Base-by-base conservation (phyloP, 2,888 invertebrate species). In the Glyphotaelius pellucidus region DNA sequence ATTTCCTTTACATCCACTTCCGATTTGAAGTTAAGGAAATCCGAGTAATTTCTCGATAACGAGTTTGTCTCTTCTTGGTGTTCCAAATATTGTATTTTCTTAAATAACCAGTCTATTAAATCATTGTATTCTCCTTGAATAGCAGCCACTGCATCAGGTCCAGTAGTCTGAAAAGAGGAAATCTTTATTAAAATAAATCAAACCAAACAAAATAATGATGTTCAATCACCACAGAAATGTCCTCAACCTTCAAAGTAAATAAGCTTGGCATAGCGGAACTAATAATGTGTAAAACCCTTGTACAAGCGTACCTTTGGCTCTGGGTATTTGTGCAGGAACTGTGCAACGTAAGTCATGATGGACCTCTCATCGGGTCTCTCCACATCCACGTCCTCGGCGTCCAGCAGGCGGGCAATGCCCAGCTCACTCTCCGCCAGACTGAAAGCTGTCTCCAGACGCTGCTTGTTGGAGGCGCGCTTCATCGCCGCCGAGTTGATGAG, bases 311-410 rank as follows among this genome's bases (percentile, higher is more conserved):
- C 97, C 95, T 97, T 98, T 90, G 98, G 98, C 96, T 98, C 98
- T 87, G 98, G 98, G 95, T 98, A 98, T 96, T 99, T 99, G 95
- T 99, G 99, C 94, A 99, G 96, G 96, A 99, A 99, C 96, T 99
- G 99, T 81, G 99, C 99, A 93, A 99, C 99, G 95, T 99, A 99
- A 52, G 99, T 99, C 99, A 99, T 99, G 94, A 99, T 98, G 93
- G 99, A 99, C 95, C 98, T 98, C 95, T 99, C 99, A 95, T 99
- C 99, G 7, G 99, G 99, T 95, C 98, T 98, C 47, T 98, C 98
- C 42, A 99, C 99, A 95, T 99, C 99, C 90, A 99, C 99, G 95
- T 99, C 99, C 96, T 99, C 99, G 5, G 99, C 98, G 95, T 99
- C 99, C 91, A 99, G 96, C 19, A 99, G 96, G 94, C 98, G 97